Evolutionary conservation across 2,888 invertebrate genomes (phyloP).

Genomic region (Melinaea menophilus): DNA sequence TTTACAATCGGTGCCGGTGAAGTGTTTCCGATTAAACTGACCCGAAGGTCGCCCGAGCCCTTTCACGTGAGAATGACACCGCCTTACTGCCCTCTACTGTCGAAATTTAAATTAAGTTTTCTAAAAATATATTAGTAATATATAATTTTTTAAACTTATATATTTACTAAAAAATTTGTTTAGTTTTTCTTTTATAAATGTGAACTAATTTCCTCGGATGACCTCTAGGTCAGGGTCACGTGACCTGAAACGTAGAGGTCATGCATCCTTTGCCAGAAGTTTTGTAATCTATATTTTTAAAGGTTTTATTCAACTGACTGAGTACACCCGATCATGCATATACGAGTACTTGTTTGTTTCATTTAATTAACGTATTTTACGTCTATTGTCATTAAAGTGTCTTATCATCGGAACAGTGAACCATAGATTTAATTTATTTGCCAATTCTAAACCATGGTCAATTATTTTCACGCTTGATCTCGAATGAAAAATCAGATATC

Average conservation of each 20-base stretch:
- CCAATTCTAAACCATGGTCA: constrained; percentile 12
- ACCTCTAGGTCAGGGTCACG: constrained; percentile 16
- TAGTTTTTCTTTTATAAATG: background rate
- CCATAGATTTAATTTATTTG: background rate
- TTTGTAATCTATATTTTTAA: too few relatives aligned
- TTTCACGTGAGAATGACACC: constrained; percentile 28
- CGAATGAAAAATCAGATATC: background rate
- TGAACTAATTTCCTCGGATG: constrained; percentile 6
- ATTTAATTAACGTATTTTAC: too few relatives aligned
- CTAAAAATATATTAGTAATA: background rate
- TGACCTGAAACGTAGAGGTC: constrained; percentile 9
- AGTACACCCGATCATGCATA: too few relatives aligned
- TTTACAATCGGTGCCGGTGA: constrained; percentile 29
- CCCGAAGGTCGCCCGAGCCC: constrained; percentile 30
- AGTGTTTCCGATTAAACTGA: constrained; percentile 34
- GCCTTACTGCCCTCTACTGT: constrained; percentile 1
- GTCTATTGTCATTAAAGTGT: too few relatives aligned
- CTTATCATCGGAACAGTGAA: background rate
- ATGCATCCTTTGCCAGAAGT: background rate
- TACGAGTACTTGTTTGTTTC: too few relatives aligned
- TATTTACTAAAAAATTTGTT: background rate
- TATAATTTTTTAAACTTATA: background rate
- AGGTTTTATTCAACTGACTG: too few relatives aligned
- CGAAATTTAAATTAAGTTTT: background rate
- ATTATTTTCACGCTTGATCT: constrained; percentile 7